Base-by-base conservation (phyloP, 2,113 vertebrate genomes). In the Sporophila hypoxantha region DNA sequence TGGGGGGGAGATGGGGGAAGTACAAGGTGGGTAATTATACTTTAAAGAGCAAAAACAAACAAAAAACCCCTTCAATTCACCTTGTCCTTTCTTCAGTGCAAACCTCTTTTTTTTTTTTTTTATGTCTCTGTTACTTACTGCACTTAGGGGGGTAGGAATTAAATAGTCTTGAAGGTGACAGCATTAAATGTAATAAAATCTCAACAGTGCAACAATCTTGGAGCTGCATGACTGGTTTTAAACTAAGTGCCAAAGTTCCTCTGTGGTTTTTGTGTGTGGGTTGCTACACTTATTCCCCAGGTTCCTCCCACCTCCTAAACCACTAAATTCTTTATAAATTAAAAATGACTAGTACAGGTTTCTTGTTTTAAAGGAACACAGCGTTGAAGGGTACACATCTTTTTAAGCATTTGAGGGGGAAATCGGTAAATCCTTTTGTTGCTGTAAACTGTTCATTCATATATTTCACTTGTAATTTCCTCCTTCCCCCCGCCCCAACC, bases 241-340 rank as follows among this genome's bases (percentile, higher is more conserved):
- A 79, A 94, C 75, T 26, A 92, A 76, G 65, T 80, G 93, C 85
- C 94, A 88, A 91, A 84, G 68, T 93, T 94, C 62, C 87, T 92
- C 64, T 95, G 89, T 86, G 88, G 81, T 95, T 96, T 59, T 96
- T 93, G 77, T 89, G 87, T 93, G 93, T 94, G 87, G 87, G 88
- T 96, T 96, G 92, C 75, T 95, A 64, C 91, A 93, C 67, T 90
- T 95, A 96, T 79, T 96, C 92, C 95, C 93, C 60, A 93, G 89
- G 90, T 95, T 93, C 81, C 74, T 95, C 79, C 90, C 93, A 93
- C 94, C 94, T 80, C 76, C 83, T 92, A 94, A 95, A 95, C 88
- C 90, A 89, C 82, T 67, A 46, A 76, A 91, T 95, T 95, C 82
- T 96, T 96, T 90, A 66, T 93, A 91, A 92, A 93, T 94, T 93